These are phyloP conservation scores for Nycteola revayana DNA, from an alignment of 2,888 invertebrate species.

Conservation along the genomic window DNA sequence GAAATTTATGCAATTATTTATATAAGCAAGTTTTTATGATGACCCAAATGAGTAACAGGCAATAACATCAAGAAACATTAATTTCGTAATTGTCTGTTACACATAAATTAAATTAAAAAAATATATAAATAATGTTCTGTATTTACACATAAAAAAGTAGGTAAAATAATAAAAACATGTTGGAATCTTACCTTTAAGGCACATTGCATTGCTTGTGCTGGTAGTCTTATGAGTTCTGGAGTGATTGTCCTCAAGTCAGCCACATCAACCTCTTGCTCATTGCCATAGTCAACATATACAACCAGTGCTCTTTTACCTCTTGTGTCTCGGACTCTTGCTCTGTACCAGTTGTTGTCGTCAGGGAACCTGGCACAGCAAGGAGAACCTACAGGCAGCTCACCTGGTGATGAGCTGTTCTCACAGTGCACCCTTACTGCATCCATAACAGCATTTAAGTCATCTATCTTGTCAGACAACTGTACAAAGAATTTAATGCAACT, in stretches of 20 bases:
- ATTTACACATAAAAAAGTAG: background rate
- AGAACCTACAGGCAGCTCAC: constrained; percentile 80
- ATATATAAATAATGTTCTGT: too few relatives aligned
- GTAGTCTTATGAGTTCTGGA: constrained; percentile 83
- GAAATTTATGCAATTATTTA: too few relatives aligned
- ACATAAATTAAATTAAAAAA: too few relatives aligned
- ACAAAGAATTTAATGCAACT: constrained; percentile 88
- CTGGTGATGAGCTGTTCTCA: constrained; percentile 66
- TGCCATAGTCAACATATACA: constrained; percentile 97
- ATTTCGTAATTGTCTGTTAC: too few relatives aligned
- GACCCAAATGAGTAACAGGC: too few relatives aligned
- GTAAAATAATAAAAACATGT: too few relatives aligned
- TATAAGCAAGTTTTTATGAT: too few relatives aligned
- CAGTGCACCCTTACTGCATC: constrained; percentile 84
- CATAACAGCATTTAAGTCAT: constrained; percentile 85
- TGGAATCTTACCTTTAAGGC: constrained; percentile 85
- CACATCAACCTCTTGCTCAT: constrained; percentile 89
- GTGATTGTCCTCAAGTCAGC: constrained; percentile 84
- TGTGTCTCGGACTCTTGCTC: constrained; percentile 88
- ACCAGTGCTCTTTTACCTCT: constrained; percentile 84
- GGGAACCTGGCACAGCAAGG: constrained; percentile 92
- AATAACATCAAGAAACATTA: too few relatives aligned
- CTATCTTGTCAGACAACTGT: constrained; percentile 84
- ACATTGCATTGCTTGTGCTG: constrained; percentile 90
- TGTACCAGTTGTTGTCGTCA: constrained; percentile 93